Percentiles rank a stretch among this genome's conserved stretches.
Conservation (phyloP, 2,113 vertebrate genomes). For the Ceyx margarethae region DNA sequence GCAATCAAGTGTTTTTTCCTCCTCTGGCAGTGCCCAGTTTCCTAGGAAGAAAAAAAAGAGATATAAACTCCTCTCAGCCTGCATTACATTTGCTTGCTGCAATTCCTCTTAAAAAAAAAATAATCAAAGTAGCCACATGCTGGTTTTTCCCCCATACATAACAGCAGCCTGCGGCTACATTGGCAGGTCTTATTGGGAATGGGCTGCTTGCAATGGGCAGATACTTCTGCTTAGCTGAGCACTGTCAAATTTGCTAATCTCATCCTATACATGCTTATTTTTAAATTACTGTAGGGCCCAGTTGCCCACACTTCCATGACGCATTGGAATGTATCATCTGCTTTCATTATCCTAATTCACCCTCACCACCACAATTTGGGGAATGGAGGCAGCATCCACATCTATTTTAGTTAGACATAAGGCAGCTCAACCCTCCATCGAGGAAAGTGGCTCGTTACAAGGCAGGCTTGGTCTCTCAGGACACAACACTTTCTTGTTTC, state of each 20-base stretch:
- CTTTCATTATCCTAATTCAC: neutral
- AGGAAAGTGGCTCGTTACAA: neutral
- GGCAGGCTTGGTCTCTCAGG: neutral
- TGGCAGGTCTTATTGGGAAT: neutral
- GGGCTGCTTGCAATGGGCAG: conserved; percentile 18
- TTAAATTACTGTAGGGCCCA: conserved; percentile 51
- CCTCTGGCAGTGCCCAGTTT: neutral
- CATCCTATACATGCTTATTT: conserved; percentile 47
- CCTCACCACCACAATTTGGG: neutral
- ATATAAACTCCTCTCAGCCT: neutral
- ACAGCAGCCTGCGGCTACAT: neutral
- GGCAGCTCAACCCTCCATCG: neutral
- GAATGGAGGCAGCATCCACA: neutral
- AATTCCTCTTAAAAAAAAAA: neutral
- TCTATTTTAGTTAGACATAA: neutral
- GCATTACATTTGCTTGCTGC: neutral
- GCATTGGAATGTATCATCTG: conserved; percentile 33
- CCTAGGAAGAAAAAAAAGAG: neutral
- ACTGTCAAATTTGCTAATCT: conserved; percentile 45
- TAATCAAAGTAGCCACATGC: neutral
- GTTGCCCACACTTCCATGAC: conserved; percentile 53
- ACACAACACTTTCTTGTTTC: neutral
- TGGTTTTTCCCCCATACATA: neutral
- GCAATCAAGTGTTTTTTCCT: neutral
- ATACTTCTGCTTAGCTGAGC: conserved; percentile 41